Percentiles rank a stretch among this genome's conserved stretches.
phyloP scores from a whole-genome alignment of 2,888 invertebrate species.

The Drosophila algonquin region DNA sequence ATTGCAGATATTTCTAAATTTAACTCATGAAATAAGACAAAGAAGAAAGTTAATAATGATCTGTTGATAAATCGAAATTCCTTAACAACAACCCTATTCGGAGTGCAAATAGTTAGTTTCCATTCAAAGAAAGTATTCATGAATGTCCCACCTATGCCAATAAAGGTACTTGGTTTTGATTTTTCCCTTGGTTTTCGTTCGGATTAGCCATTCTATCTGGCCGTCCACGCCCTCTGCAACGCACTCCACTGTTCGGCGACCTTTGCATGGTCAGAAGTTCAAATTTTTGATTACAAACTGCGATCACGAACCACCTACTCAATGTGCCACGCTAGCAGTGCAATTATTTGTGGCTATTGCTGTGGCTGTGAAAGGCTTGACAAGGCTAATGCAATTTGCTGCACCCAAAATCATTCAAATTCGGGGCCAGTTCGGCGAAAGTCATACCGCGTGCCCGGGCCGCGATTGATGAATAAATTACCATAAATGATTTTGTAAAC shows the following conservation, averaged over 20 bases:
- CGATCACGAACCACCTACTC: constrained; percentile 27
- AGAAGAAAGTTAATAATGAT: too few relatives aligned
- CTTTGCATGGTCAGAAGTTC: constrained; percentile 26
- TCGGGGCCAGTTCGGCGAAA: constrained; percentile 24
- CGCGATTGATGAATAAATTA: constrained; percentile 66
- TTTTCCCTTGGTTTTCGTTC: too few relatives aligned
- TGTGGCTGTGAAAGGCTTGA: constrained; percentile 22
- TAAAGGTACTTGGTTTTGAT: too few relatives aligned
- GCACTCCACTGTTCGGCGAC: constrained; percentile 33
- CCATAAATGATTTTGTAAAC: constrained; percentile 67
- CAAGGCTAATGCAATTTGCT: constrained; percentile 74
- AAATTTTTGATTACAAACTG: constrained; percentile 31
- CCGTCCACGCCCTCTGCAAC: constrained; percentile 6
- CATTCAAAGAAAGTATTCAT: too few relatives aligned
- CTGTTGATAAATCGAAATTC: too few relatives aligned
- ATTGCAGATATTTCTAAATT: too few relatives aligned
- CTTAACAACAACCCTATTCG: too few relatives aligned
- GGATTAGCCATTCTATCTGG: too few relatives aligned
- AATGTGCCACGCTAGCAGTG: constrained; percentile 19
- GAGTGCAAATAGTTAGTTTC: too few relatives aligned
- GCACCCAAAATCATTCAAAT: constrained; percentile 67
- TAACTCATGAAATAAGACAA: too few relatives aligned
- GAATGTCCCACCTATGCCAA: too few relatives aligned
- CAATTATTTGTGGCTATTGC: constrained; percentile 69
- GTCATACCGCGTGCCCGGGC: constrained; percentile 62